Evolutionary conservation across 1,140 invertebrate species (phyloP).

Genomic region (Zaprionus africanus): DNA sequence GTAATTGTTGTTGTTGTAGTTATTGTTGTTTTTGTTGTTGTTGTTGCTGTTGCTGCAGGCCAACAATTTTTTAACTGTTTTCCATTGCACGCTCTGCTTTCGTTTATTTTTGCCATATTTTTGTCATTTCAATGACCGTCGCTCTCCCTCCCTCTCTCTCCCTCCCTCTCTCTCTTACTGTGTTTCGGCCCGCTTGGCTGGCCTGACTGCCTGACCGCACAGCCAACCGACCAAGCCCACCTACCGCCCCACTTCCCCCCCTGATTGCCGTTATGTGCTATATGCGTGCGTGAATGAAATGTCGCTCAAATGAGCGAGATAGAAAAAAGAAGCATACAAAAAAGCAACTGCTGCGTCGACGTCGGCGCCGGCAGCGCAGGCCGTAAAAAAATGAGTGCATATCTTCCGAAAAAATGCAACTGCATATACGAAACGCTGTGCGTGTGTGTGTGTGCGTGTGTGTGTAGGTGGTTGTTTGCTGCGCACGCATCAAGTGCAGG

Average conservation of each 20-base stretch:
- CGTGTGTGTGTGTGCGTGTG: conserved; percentile 27
- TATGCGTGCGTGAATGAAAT: conserved; percentile 72
- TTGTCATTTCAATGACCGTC: conserved; percentile 80
- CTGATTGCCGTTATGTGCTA: conserved; percentile 69
- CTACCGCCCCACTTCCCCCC: background rate
- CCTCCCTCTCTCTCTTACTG: background rate
- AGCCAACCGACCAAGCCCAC: conserved; percentile 12
- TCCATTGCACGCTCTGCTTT: conserved; percentile 28
- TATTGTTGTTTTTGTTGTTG: conserved; percentile 16
- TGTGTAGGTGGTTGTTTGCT: conserved; percentile 49
- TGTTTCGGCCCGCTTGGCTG: conserved; percentile 26
- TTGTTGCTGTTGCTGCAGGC: conserved; percentile 61
- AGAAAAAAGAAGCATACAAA: conserved; percentile 70
- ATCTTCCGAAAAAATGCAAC: conserved; percentile 83
- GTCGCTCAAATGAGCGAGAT: conserved; percentile 73
- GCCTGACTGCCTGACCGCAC: conserved; percentile 22
- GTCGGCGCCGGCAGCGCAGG: conserved; percentile 37
- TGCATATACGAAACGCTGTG: conserved; percentile 48
- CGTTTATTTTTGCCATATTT: conserved; percentile 63
- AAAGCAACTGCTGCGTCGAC: conserved; percentile 31
- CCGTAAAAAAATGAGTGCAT: conserved; percentile 76
- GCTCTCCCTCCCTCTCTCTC: background rate
- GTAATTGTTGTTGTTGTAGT: background rate
- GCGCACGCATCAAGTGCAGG: conserved; percentile 78
- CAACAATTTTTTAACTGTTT: conserved; percentile 72